A percentile compares a stretch with the other conserved stretches of the same genome.
These are phyloP conservation scores for Falco novaeseelandiae DNA, from an alignment of 2,797 vertebrate genomes.

Conservation along the genomic window DNA sequence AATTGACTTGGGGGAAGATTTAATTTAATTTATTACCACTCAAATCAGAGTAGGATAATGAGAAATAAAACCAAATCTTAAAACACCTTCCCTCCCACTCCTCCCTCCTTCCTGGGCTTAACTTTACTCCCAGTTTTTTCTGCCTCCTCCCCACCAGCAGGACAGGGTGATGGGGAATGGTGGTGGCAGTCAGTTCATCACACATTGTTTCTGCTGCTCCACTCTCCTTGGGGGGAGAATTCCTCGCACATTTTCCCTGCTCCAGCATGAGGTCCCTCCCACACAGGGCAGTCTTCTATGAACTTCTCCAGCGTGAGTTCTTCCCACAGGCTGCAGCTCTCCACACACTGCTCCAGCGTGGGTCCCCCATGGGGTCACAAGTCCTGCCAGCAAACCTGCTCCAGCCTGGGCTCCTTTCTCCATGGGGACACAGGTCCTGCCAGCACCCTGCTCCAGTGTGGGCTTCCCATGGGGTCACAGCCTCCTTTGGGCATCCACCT, in stretches of 20 bases:
- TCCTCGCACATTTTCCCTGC: background rate
- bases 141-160: background rate
- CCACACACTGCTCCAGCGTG: background rate
- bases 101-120: background rate
- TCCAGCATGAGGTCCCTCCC: background rate
- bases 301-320: background rate
- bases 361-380: background rate
- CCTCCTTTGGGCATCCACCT: background rate
- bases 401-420: background rate
- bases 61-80: background rate
- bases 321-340: background rate
- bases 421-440: background rate
- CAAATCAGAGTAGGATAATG: background rate
- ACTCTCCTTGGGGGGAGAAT: background rate
- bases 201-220: background rate
- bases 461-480: background rate
- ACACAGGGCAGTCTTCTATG: too few relatives aligned
- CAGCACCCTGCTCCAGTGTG: background rate
- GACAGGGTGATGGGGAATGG: background rate
- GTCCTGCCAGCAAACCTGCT: background rate
- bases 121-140: background rate
- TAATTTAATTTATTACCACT: too few relatives aligned
- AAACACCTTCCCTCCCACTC: background rate
- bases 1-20: too few relatives aligned
- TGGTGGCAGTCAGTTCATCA: background rate